Percentiles rank a stretch among this genome's conserved stretches.
These are phyloP conservation scores for Etheostoma nigrum DNA, from an alignment of 2,797 vertebrate species.

Conservation along the genomic window DNA sequence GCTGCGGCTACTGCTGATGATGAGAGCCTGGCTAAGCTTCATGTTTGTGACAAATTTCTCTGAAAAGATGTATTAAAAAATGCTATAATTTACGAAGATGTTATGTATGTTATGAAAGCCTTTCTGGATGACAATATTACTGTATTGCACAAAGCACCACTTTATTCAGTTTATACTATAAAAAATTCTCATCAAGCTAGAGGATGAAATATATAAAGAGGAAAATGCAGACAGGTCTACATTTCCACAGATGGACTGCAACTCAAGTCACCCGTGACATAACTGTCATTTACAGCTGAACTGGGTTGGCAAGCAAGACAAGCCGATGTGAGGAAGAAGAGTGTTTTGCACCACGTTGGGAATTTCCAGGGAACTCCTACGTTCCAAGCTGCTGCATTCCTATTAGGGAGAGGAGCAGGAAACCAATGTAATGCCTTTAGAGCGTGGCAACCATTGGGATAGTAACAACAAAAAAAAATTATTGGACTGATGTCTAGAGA, in stretches of 20 bases:
- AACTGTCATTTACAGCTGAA: conserved; percentile 77
- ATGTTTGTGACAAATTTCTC: conserved; percentile 8
- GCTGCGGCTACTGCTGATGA: conserved; percentile 20
- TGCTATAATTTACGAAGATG: neutral
- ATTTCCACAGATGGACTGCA: conserved; percentile 71
- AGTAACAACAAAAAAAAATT: conserved; percentile 29
- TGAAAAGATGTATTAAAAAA: conserved; percentile 18
- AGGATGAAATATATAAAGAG: conserved; percentile 29
- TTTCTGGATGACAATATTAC: conserved; percentile 8
- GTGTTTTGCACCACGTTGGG: conserved; percentile 68
- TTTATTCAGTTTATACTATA: conserved; percentile 10
- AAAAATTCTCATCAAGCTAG: conserved; percentile 37
- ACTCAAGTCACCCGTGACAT: conserved; percentile 79
- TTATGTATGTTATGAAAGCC: neutral
- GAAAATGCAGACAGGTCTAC: conserved; percentile 52
- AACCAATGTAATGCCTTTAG: conserved; percentile 58
- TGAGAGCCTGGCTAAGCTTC: neutral
- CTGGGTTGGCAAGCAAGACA: conserved; percentile 49
- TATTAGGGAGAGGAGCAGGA: conserved; percentile 68
- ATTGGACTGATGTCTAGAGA: conserved; percentile 33
- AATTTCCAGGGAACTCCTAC: conserved; percentile 73
- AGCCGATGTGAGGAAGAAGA: conserved; percentile 44
- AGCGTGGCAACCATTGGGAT: conserved; percentile 49
- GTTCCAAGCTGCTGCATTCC: conserved; percentile 72
- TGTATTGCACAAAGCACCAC: neutral